phyloP scores from a whole-genome alignment of 1,140 invertebrate species.

The Coptotermes formosanus region DNA sequence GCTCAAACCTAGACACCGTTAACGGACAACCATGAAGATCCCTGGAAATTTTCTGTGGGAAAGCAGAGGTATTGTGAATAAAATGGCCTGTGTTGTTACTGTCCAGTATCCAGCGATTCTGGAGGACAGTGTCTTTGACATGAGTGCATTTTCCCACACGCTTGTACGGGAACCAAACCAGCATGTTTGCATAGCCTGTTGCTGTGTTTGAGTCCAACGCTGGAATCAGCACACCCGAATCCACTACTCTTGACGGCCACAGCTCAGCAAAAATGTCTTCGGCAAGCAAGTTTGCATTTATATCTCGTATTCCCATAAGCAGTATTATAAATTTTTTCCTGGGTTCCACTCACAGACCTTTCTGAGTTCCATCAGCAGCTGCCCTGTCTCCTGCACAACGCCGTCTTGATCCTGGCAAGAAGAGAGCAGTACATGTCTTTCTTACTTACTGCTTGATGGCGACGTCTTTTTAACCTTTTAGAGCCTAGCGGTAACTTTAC shows the following conservation, averaged over 20 bases:
- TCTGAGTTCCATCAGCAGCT: not conserved
- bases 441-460: not conserved
- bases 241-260: not conserved
- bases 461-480: not conserved
- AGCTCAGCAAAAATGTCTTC: not conserved
- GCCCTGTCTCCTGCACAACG: not conserved
- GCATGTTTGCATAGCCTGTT: not conserved
- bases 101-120: not conserved
- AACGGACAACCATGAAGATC: not conserved
- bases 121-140: not conserved
- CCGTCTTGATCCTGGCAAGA: not conserved
- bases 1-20: not conserved
- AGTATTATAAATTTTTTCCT: not conserved
- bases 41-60: not conserved
- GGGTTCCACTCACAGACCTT: not conserved
- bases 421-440: not conserved
- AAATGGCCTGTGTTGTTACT: not conserved
- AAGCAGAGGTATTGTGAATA: not conserved
- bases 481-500: no score
- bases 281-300: not conserved
- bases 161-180: not conserved
- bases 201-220: not conserved
- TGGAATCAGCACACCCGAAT: not conserved
- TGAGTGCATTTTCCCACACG: not conserved
- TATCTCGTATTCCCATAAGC: not conserved